Evolutionary conservation across 2,113 vertebrate species (phyloP).

Genomic region (Psammodynastes pulverulentus): DNA sequence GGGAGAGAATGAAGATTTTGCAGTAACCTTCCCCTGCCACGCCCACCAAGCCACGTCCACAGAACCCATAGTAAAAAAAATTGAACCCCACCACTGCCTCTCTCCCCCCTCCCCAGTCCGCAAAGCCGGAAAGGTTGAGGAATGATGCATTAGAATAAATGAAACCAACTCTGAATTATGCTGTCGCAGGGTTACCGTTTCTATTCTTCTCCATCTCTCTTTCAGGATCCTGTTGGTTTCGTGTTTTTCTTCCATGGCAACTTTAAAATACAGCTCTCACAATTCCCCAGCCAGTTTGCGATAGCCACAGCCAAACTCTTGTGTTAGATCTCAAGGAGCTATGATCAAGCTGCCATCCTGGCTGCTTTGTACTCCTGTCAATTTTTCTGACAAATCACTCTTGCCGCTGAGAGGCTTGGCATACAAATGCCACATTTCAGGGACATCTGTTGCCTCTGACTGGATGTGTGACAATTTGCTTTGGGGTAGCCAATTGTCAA

Average conservation of each 20-base stretch:
- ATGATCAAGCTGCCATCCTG: conserved; percentile 50
- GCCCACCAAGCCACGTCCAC: no score
- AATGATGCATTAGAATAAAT: conserved; percentile 41
- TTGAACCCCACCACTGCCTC: no score
- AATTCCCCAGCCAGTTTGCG: not conserved
- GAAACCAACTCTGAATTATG: conserved; percentile 49
- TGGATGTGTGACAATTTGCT: conserved; percentile 36
- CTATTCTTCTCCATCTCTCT: conserved; percentile 1
- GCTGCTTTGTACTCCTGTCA: conserved; percentile 23
- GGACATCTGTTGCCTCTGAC: conserved; percentile 42
- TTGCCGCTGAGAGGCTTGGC: conserved; percentile 25
- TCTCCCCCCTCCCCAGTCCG: no score
- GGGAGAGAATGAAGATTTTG: no score
- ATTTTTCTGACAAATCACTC: not conserved
- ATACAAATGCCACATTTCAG: conserved; percentile 43
- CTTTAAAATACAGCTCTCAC: not conserved
- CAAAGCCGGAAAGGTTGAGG: no score
- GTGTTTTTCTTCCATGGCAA: not conserved
- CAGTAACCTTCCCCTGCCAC: no score
- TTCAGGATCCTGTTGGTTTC: conserved; percentile 39
- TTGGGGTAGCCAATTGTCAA: conserved; percentile 27
- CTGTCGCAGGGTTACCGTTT: conserved; percentile 39
- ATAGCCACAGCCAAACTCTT: not conserved
- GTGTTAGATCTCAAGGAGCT: conserved; percentile 29
- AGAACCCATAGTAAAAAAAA: no score